Base-by-base conservation (phyloP, 2,797 vertebrate species). In the Ambastaia sidthimunki region DNA sequence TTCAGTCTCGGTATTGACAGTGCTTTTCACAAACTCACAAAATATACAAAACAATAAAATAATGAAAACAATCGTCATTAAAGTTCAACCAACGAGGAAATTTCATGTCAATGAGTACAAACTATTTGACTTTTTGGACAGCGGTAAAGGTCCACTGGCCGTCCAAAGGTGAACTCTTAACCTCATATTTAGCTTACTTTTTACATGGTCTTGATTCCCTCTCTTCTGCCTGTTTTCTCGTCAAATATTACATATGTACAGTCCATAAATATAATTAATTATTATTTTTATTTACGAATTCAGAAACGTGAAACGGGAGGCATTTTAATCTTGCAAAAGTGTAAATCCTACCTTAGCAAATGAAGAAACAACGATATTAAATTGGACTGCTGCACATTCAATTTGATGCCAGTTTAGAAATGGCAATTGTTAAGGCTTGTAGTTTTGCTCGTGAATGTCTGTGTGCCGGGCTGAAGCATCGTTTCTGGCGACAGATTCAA, bases 381-480 rank as follows among this genome's bases (percentile, higher is more conserved):
- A 81, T 85, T 83, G 88, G 84, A 79, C 67, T 83, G 76, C 78
- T 75, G 73, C 81, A 74, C 82, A 78, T 82, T 76, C 76, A 85
- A 82, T 84, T 78, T 79, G 13, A 31, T 71, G 80, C 72, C 71
- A 73, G 62, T 92, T 83, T 93, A 97, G 89, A 96, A 97, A 90
- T 95, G 96, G 89, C 97, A 97, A 90, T 94, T 94, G 93, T 94
- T 96, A 85, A 98, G 93, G 81, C 90, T 94, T 11, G 95, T 90
- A 82, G 92, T 93, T 95, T 98, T 98, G 93, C 93, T 93, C 86
- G 95, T 87, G 88, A 97, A 98, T 83, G 92, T 92, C 83, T 94
- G 94, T 60, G 94, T 89, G 71, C 88, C 90, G 18, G 89, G 85
- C 50, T 93, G 95, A 84, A 94, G 88, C 55, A 96, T 91, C 52